Evolutionary conservation across 2,797 vertebrate species (phyloP), one percentile per base, ranked within the genome.

Genomic region (Valencia hispanica): DNA sequence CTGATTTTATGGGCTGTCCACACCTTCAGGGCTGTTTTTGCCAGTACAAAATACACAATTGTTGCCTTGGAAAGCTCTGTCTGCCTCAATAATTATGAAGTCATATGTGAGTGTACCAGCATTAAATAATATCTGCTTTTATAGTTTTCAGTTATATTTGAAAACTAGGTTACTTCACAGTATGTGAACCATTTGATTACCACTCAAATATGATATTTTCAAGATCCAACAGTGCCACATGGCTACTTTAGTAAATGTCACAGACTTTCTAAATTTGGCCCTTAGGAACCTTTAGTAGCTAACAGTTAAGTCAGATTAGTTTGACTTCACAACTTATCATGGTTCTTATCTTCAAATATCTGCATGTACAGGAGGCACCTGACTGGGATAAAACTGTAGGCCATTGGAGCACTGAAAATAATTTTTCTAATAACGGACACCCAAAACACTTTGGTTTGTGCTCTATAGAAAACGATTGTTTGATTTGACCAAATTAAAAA

Each of bases 251-350:
- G 61, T 78, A 80, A 86, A 87, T 87, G 83, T 88, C 77, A 90
- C 34, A 14, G 68, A 77, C 79, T 68, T 70, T 75, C 70, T 77
- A 53, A 74, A 68, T 86, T 77, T 53, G 34, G 15, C 75, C 74
- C 53, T 80, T 51, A 36, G 80, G 75, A 69, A 83, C 48, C 55
- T 79, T 83, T 32, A 47, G 72, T 51, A 73, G 48, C 72, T 75
- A 79, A 83, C 73, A 72, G 70, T 83, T 80, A 73, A 39, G 22
- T 63, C 65, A 79, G 77, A 88, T 91, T 81, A 86, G 73, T 70
- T 71, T 73, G 72, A 41, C 53, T 70, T 72, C 65, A 22, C 43
- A 20, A 14, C 47, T 15, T 55, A 17, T 72, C 32, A 68, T 1
- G 4, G 18, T 63, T 77, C 63, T 74, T 78, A 80, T 75, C 80